Evolutionary conservation across 1,140 invertebrate genomes (phyloP), one percentile per base, ranked within the genome.

Genomic region (Hylaeus volcanicus): DNA sequence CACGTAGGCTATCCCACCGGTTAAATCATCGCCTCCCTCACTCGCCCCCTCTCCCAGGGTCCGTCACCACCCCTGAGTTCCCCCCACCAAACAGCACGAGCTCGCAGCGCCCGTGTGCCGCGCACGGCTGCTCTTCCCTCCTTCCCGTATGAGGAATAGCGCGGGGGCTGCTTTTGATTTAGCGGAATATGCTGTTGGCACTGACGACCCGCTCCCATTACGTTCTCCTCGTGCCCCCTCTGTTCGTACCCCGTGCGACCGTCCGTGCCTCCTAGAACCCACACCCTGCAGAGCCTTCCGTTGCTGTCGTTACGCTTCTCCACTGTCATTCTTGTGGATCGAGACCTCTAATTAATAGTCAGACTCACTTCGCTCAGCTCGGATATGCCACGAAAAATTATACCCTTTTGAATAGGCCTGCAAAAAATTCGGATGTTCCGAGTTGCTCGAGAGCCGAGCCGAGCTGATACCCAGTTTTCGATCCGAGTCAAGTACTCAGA

Each of bases 101-200:
- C 65, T 78, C 73, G 73, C 60, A 73, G 43, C 76, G 48, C 53
- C 75, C 60, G 76, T 74, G 60, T 55, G 61, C 63, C 69, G 77
- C 41, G 8, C 63, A 61, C 69, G 53, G 26, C 41, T 8, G 56
- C 58, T 58, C 81, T 64, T 74, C 81, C 61, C 86, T 79, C 79
- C 81, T 74, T 76, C 81, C 45, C 86, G 75, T 80, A 79, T 84
- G 88, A 91, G 90, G 76, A 91, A 90, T 87, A 87, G 81, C 68
- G 63, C 64, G 73, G 74, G 69, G 55, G 86, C 90, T 91, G 91
- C 86, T 92, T 92, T 92, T 92, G 91, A 92, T 92, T 92, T 92
- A 92, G 87, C 87, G 88, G 84, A 90, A 89, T 92, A 89, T 92
- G 90, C 89, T 81, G 53, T 82, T 92, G 91, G 88, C 90, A 92